Percentiles rank a stretch among this genome's conserved stretches.
Conservation (phyloP, 37 sponge, comb jelly and placozoan genomes). For the Beroe forskalii region DNA sequence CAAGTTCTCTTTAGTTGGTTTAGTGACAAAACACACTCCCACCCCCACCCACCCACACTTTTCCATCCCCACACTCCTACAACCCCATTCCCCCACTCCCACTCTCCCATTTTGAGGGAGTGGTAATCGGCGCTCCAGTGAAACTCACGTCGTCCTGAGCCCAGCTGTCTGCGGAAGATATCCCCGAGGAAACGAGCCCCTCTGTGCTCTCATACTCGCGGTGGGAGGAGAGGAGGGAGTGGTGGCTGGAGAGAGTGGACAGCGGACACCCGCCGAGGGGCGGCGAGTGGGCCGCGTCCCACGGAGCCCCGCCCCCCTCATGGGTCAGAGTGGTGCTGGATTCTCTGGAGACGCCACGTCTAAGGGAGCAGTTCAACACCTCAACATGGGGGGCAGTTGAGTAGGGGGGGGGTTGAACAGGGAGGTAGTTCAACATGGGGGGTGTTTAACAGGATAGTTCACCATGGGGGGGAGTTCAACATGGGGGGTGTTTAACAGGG, state of each 20-base stretch:
- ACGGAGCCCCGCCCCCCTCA: background rate
- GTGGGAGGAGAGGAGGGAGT: slow-evolving; percentile 23
- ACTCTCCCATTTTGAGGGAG: background rate
- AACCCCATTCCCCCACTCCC: background rate
- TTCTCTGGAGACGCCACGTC: slow-evolving; percentile 56
- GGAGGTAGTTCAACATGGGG: too few relatives aligned
- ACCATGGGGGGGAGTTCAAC: too few relatives aligned
- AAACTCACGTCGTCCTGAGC: slow-evolving; percentile 58
- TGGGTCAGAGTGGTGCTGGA: slow-evolving; percentile 44
- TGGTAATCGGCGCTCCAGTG: too few relatives aligned
- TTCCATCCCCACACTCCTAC: too few relatives aligned
- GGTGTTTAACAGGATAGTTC: too few relatives aligned
- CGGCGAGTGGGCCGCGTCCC: background rate
- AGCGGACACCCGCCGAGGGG: background rate
- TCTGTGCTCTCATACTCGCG: slow-evolving; percentile 52
- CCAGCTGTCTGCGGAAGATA: slow-evolving; percentile 63
- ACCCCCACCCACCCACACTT: too few relatives aligned
- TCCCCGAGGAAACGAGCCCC: slow-evolving; percentile 38
- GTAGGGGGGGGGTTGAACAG: too few relatives aligned
- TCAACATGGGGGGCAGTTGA: too few relatives aligned
- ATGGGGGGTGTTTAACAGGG: too few relatives aligned
- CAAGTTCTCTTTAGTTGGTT: too few relatives aligned
- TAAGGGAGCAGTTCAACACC: too few relatives aligned
- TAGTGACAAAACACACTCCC: too few relatives aligned
- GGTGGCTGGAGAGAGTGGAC: slow-evolving; percentile 57